Base-by-base conservation (phyloP, 2,888 invertebrate species). In the Nomada lathburiana region DNA sequence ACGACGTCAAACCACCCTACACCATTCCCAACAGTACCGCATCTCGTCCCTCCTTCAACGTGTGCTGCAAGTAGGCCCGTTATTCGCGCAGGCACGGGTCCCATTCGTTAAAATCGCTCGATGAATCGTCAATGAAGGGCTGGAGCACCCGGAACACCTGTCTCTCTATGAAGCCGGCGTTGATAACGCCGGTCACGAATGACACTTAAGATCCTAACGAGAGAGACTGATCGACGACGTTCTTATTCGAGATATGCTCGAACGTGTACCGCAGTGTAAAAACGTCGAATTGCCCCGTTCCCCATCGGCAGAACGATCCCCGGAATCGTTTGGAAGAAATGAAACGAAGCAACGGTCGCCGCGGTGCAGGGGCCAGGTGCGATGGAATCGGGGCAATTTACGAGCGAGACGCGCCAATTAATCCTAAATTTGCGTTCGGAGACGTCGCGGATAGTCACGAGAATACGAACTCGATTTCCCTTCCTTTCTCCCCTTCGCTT, bases 231-330 rank as follows among this genome's bases (percentile, higher is more conserved):
- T 79, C 84, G 77, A 76, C 77, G 72, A 68, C 23, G 57, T 55
- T 57, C 57, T 79, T 76, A 70, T 62, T 64, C 76, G 59, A 76
- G 76, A 64, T 53, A 44, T 53, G 50, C 59, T 47, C 60, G 68
- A 80, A 57, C 63, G 63, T 55, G 68, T n/a, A 44, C 13, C 52
- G 47, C 72, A n/a, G 75, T 87, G 82, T 81, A 84, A 84, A 84
- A 85, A 79, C 74, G 69, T 82, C 65, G 68, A 76, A 80, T 74
- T 69, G 86, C 84, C 79, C 62, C 84, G 86, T 76, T 80, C 76
- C 79, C 63, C 18, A 59, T 44, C 68, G 60, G 52, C 23, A 11
- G 5, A 16, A 36, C 44, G 53, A 52, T 57, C 63, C 2, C 18
- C 26, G 23, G 11, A 23, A 44, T 60, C 65, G 50, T 1, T 1